Evolutionary conservation across 2,888 invertebrate species (phyloP), one percentile per base, ranked within the genome.

Genomic region (Bellardia bayeri): DNA sequence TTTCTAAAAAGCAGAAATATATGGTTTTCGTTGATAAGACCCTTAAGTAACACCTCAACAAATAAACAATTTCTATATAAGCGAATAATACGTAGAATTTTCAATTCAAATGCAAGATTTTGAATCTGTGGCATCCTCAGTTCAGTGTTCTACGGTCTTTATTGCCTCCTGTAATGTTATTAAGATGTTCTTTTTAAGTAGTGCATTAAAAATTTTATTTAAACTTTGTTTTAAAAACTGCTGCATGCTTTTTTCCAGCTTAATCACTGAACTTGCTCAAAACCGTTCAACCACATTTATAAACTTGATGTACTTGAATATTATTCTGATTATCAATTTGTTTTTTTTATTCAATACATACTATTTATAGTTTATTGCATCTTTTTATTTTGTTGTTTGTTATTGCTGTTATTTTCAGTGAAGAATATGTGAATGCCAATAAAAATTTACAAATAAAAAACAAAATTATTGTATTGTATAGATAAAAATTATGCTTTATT

Each of bases 231-330:
- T 9, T 56, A 3, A 56, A 56, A 23, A 8, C 16, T 56, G 56
- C 14, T 23, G 3, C 8, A 23, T 8, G 56, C 8, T 23, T 56
- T 54, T 56, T 37, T 6, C 49, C 30, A 66, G 72, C 56, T 69
- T 71, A 79, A 85, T 81, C 85, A 85, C 74, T 87, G 85, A 87
- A 87, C 85, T 87, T 85, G 85, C 78, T 87, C 49, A 81, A 78
- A 87, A 78, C 78, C 85, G 79, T 87, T 79, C 82, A 87, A 87
- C 85, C 74, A 87, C 84, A 84, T 84, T 87, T 82, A 66, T 49
- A 78, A 87, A 82, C 78, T 79, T 82, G 87, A 87, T 85, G 87
- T 85, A 79, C 85, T 87, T 87, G 87, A 87, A 85, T 74, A 69
- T 87, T 75, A 85, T 87, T 87, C 78, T 82, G 82, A 82, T 85